A percentile compares a stretch with the other conserved stretches of the same genome.
phyloP scores from a whole-genome alignment of 2,113 vertebrate genomes.

The Regulus satrapa region DNA sequence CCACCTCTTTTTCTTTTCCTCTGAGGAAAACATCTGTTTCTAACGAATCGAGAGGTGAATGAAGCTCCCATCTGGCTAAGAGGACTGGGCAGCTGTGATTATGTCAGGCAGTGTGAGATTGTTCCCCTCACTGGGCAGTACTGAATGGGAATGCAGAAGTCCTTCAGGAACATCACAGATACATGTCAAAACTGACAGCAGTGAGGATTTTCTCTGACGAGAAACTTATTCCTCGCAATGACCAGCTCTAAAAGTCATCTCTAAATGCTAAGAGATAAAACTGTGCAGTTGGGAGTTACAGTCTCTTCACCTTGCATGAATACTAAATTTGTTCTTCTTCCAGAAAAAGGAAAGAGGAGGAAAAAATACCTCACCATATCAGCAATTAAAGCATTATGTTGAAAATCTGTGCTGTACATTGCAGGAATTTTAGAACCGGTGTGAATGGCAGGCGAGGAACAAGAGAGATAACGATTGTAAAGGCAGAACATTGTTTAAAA shows the following conservation, averaged over 20 bases:
- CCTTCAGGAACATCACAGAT: neutral
- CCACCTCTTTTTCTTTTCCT: neutral
- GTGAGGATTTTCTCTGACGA: neutral
- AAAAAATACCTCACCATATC: neutral
- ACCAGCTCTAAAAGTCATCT: neutral
- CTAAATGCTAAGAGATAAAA: slow-evolving; percentile 9
- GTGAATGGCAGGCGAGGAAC: neutral
- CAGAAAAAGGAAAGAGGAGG: neutral
- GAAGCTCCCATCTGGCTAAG: neutral
- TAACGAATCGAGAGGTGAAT: neutral
- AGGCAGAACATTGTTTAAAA: neutral
- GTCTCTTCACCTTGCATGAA: neutral
- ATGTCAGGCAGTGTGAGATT: neutral
- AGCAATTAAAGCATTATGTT: neutral
- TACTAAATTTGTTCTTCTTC: neutral
- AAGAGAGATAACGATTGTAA: neutral
- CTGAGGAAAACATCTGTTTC: slow-evolving; percentile 22
- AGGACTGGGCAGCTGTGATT: neutral
- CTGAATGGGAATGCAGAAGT: neutral
- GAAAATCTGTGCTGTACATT: neutral
- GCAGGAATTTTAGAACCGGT: neutral
- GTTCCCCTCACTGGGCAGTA: neutral
- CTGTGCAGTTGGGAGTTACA: neutral
- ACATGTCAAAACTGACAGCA: neutral
- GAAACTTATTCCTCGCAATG: neutral